Percentiles rank a stretch among this genome's conserved stretches.
These are phyloP conservation scores for Electrophaes corylata DNA, from an alignment of 2,888 invertebrate species.

Conservation along the genomic window DNA sequence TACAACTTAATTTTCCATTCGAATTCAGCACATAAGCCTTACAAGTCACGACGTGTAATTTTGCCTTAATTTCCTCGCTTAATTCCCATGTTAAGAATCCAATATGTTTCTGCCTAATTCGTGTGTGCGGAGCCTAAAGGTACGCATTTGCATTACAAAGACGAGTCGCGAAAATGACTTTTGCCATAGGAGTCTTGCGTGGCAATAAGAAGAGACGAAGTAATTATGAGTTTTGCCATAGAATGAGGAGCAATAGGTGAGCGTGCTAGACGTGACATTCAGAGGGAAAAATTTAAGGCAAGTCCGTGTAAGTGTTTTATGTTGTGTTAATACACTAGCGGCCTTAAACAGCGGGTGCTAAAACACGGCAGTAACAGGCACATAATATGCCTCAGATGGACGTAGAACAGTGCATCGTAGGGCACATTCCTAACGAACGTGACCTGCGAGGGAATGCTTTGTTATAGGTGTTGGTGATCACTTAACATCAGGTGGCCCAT, in stretches of 20 bases:
- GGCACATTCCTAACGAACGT: too few species aligned
- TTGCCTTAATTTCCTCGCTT: slow-evolving; percentile 39
- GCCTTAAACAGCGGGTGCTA: too few species aligned
- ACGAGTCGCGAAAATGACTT: slow-evolving; percentile 59
- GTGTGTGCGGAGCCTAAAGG: slow-evolving; percentile 29
- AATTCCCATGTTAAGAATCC: slow-evolving; percentile 50
- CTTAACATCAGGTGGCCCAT: too few species aligned
- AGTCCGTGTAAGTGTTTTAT: neutral
- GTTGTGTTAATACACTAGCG: too few species aligned
- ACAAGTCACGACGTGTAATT: slow-evolving; percentile 39
- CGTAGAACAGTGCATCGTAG: too few species aligned
- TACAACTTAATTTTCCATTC: slow-evolving; percentile 34
- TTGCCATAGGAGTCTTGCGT: slow-evolving; percentile 15
- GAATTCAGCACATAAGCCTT: slow-evolving; percentile 29
- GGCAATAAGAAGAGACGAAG: slow-evolving; percentile 6
- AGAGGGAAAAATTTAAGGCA: too few species aligned
- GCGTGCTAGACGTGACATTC: neutral
- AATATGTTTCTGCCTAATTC: slow-evolving; percentile 44
- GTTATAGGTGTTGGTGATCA: too few species aligned
- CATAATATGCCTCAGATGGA: too few species aligned
- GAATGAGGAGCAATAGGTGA: neutral
- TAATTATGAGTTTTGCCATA: slow-evolving; percentile 9
- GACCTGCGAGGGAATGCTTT: too few species aligned
- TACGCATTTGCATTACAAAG: slow-evolving; percentile 71
- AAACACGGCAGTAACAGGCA: too few species aligned